Evolutionary conservation across 2,888 invertebrate genomes (phyloP), one percentile per base, ranked within the genome.

Genomic region (Dugesia japonica): DNA sequence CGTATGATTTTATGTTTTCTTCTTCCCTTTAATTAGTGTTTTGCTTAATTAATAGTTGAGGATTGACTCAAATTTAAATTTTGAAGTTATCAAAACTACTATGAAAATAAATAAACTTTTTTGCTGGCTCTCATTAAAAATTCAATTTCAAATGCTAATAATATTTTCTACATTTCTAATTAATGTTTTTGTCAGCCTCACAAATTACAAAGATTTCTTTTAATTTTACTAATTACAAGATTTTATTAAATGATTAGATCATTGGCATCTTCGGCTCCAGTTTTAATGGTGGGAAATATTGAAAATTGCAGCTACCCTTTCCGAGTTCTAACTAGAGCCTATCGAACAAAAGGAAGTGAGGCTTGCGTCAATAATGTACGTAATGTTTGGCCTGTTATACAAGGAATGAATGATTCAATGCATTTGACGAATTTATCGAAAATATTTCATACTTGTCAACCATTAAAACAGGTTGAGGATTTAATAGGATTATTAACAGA

Each of bases 191-290:
- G n/a, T n/a, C n/a, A n/a, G n/a, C n/a, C n/a, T n/a, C n/a, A n/a
- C n/a, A n/a, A n/a, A n/a, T n/a, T n/a, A n/a, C n/a, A n/a, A n/a
- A n/a, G n/a, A n/a, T n/a, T n/a, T n/a, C n/a, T n/a, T n/a, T 13
- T 4, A 31, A 31, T 31, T 31, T 31, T 31, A 7, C 13, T 13
- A 4, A 4, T 7, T 7, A 31, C 13, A 7, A 7, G 31, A 31
- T 13, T 31, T 31, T 31, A 31, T 7, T 31, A 31, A 4, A 31
- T 31, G 4, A 31, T 31, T 31, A 89, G 95, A 0, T 90, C 95
- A 0, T 89, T 97, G 79, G 94, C 97, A 1, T 89, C 91, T 0
- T 95, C 92, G 23, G 97, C 93, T 0, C 97, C 92, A 0, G 89
- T 94, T 80, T 89, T 90, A 85, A 92, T 91, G 87, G 95, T 92